Evolutionary conservation across 2,888 invertebrate genomes (phyloP).

Genomic region (Caenorhabditis sp.): DNA sequence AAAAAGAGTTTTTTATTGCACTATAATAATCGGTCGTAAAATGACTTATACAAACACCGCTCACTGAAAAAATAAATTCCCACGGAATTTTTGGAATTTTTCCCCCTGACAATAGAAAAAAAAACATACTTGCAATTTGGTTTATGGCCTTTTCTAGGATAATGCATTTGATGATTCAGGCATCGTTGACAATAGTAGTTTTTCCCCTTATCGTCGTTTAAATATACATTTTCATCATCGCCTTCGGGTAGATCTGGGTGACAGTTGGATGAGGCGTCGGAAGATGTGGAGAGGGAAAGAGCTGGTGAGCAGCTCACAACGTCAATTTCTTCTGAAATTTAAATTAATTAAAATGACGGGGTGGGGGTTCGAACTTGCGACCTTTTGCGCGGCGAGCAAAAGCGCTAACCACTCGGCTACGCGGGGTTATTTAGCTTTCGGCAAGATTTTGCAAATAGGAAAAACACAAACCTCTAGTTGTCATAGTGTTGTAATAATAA

Average conservation of each 20-base stretch:
- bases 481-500: neutral
- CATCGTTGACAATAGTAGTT: constrained; percentile 69
- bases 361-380: too few relatives aligned
- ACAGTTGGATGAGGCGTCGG: neutral
- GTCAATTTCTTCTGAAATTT: neutral
- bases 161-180: constrained; percentile 63
- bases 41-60: neutral
- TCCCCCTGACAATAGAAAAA: neutral
- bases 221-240: neutral
- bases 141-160: constrained; percentile 69
- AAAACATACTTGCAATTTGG: constrained; percentile 60
- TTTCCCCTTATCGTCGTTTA: constrained; percentile 52
- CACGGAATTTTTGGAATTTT: constrained; percentile 2
- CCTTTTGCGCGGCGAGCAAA: neutral
- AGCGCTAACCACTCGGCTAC: neutral
- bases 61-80: neutral
- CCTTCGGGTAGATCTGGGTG: neutral
- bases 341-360: neutral
- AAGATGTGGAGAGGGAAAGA: neutral
- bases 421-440: neutral
- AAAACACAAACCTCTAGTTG: too few relatives aligned
- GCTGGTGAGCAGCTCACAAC: constrained; percentile 2
- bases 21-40: neutral
- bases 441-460: too few relatives aligned
- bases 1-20: neutral